A percentile compares a stretch with the other conserved stretches of the same genome.
Evolutionary conservation across 2,888 invertebrate species (phyloP).

Genomic region (Xanthia icteritia): DNA sequence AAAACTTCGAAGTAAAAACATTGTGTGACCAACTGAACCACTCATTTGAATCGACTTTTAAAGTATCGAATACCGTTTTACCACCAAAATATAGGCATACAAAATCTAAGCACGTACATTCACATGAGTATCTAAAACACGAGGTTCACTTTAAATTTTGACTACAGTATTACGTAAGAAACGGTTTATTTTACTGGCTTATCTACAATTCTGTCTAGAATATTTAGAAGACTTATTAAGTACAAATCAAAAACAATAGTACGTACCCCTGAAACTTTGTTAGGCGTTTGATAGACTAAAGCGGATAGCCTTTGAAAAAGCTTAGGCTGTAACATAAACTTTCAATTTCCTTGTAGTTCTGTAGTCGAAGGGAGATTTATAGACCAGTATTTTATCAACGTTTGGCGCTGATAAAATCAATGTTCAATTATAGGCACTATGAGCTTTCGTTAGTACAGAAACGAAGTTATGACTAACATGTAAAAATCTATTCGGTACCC

Average conservation of each 20-base stretch:
- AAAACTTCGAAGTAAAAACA: no score
- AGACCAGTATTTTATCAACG: background rate
- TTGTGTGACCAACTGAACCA: no score
- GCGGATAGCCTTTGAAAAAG: background rate
- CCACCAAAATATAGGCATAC: background rate
- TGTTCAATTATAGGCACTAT: background rate
- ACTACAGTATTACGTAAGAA: slow-evolving; percentile 10
- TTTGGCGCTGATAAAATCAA: background rate
- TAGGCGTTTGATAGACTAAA: background rate
- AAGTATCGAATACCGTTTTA: background rate
- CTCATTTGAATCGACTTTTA: no score
- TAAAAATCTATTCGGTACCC: background rate
- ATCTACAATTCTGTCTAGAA: slow-evolving; percentile 1
- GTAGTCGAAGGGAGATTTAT: background rate
- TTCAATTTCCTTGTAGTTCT: background rate
- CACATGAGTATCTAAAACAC: slow-evolving; percentile 4
- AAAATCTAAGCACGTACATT: slow-evolving; percentile 38
- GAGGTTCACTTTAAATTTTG: slow-evolving; percentile 18
- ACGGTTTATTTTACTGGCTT: slow-evolving; percentile 16
- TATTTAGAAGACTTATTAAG: slow-evolving; percentile 60
- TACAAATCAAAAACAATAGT: slow-evolving; percentile 63
- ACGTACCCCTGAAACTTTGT: background rate
- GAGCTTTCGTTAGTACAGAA: background rate
- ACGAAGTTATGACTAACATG: background rate
- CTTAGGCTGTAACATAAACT: background rate